Conservation (phyloP, 2,888 invertebrate genomes). For the Scrobipalpa costella region DNA sequence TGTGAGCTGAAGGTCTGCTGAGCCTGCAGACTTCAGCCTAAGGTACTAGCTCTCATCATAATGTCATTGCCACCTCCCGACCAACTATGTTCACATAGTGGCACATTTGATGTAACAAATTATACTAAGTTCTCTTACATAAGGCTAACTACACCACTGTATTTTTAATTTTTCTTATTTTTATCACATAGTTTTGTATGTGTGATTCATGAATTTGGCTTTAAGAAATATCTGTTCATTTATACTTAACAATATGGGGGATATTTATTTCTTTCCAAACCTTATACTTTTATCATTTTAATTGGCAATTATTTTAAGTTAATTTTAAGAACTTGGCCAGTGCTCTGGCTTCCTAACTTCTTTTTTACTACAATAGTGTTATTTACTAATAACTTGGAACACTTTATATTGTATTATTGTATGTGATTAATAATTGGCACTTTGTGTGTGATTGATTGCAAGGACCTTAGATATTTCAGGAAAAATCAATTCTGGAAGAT, state of each 20-base stretch:
- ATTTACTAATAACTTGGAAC: slow-evolving; percentile 28
- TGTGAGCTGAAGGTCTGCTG: slow-evolving; percentile 66
- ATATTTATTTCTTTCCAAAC: slow-evolving; percentile 10
- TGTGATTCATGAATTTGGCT: slow-evolving; percentile 32
- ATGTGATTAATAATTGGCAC: slow-evolving; percentile 50
- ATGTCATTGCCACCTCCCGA: slow-evolving; percentile 61
- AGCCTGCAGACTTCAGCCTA: slow-evolving; percentile 63
- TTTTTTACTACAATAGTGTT: slow-evolving; percentile 11
- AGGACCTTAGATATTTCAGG: slow-evolving; percentile 65
- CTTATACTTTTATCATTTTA: slow-evolving; percentile 14
- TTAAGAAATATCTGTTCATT: slow-evolving; percentile 13
- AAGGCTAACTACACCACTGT: slow-evolving; percentile 49
- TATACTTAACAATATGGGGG: slow-evolving; percentile 10
- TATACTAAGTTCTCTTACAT: slow-evolving; percentile 53
- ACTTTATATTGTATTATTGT: slow-evolving; percentile 35
- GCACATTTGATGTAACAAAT: slow-evolving; percentile 68
- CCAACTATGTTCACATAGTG: slow-evolving; percentile 75
- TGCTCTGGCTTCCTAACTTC: slow-evolving; percentile 7
- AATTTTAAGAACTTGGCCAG: slow-evolving; percentile 3
- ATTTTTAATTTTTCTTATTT: slow-evolving; percentile 38
- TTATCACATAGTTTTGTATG: slow-evolving; percentile 32
- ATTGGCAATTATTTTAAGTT: slow-evolving; percentile 19
- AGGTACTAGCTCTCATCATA: slow-evolving; percentile 70
- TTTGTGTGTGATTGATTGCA: slow-evolving; percentile 48
- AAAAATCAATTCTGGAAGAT: slow-evolving; percentile 55